Evolutionary conservation across 2,797 vertebrate genomes (phyloP), one percentile per base, ranked within the genome.

Genomic region (Babyrousa celebensis): DNA sequence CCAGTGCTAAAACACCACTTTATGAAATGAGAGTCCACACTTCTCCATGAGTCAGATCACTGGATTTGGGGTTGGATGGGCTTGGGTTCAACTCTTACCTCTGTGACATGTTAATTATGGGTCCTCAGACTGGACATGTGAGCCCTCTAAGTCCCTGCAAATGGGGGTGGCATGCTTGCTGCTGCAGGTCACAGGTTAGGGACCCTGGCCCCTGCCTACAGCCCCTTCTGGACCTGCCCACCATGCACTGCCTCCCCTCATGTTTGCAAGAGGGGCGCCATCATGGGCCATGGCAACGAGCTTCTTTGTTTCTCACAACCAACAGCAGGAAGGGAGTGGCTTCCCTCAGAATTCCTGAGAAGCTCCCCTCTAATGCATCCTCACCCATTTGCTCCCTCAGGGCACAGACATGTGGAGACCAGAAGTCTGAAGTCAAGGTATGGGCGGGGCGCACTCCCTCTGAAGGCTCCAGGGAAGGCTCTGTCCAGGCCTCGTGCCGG

Each of bases 201-300:
- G n/a, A 17, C 32, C 5, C 0, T 4, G 40, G 18, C 1, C 40
- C 5, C 0, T 6, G 17, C n/a, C 17, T 2, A 62, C 52, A 0
- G 0, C 21, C 15, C 23, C 17, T 83, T 63, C 54, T 16, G 27
- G 72, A 32, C 43, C 72, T 43, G 36, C 12, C 15, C 1, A 1
- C 23, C 91, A 63, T 17, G 43, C 2, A 6, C 18, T 54, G 48
- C n/a, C 40, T 32, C 60, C 25, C 14, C 20, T 65, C 5, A 0
- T 2, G 15, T 67, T 56, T 77, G 56, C 29, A 62, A 3, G 23
- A 20, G 29, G 71, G 12, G 43, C 2, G 23, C 14, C 27, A n/a
- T 20, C 21, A 43, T 58, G 3, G 12, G 0, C 43, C 18, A 80
- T 7, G 25, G 27, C 10, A 32, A 29, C 1, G 0, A 6, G 6